These are phyloP conservation scores for Drosophila nigrodunni DNA, from an alignment of 1,140 invertebrate genomes.

Conservation along the genomic window DNA sequence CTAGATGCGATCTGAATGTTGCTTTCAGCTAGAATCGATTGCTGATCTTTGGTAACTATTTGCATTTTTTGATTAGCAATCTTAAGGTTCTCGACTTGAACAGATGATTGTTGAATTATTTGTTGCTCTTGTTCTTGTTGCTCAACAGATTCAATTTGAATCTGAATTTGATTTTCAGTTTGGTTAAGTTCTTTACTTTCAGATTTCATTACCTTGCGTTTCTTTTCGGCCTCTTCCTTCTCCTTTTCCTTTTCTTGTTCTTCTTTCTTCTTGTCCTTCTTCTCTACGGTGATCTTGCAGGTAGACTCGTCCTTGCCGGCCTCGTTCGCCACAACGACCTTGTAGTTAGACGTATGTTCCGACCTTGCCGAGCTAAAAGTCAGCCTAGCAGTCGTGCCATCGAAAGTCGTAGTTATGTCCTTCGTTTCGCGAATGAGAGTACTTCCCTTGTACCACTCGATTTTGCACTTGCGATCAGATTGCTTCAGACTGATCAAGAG, in stretches of 20 bases:
- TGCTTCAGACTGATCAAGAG: constrained; percentile 90
- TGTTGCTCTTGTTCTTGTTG: not conserved
- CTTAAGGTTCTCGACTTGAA: constrained; percentile 12
- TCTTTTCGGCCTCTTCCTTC: constrained; percentile 76
- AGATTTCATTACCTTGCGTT: constrained; percentile 68
- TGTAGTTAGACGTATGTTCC: constrained; percentile 91
- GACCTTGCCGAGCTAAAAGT: constrained; percentile 89
- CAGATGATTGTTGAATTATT: not conserved
- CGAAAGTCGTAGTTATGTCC: constrained; percentile 90
- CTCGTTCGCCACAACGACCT: constrained; percentile 92
- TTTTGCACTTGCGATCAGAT: constrained; percentile 90
- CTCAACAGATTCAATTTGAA: not conserved
- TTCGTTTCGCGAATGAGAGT: constrained; percentile 90
- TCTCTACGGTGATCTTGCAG: constrained; percentile 89
- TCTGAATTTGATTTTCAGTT: not conserved
- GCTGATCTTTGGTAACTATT: not conserved
- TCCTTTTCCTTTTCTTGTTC: constrained; percentile 60
- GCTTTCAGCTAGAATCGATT: not conserved
- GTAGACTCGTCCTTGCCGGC: constrained; percentile 92
- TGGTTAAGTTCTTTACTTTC: not conserved
- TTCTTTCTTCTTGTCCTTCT: constrained; percentile 76
- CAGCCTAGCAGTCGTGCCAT: constrained; percentile 91
- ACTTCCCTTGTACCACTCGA: constrained; percentile 94
- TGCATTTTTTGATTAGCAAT: constrained; percentile 5
- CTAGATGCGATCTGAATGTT: no score